A percentile compares a stretch with the other conserved stretches of the same genome.
phyloP scores from a whole-genome alignment of 2,113 vertebrate genomes.

The Theropithecus gelada region DNA sequence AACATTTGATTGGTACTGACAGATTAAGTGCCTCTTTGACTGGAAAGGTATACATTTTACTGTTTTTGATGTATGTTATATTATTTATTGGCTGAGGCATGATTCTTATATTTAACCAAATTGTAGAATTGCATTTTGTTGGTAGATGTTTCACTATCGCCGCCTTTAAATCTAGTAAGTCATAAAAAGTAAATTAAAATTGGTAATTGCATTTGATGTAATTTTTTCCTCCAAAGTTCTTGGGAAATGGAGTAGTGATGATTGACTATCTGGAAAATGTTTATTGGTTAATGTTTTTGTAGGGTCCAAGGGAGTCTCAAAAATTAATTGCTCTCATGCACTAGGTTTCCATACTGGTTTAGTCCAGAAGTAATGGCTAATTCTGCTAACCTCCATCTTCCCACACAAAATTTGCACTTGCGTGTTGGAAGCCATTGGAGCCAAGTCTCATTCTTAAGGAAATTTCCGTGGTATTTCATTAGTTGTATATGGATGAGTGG shows the following conservation, averaged over 20 bases:
- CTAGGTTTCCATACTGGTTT: background rate
- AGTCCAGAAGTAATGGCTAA: background rate
- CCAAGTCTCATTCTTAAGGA: background rate
- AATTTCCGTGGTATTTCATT: background rate
- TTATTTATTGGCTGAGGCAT: background rate
- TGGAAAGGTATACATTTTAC: constrained; percentile 12
- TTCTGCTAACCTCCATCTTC: background rate
- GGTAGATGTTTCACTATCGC: background rate
- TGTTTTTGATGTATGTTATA: background rate
- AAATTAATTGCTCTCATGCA: background rate
- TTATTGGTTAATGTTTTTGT: constrained; percentile 23
- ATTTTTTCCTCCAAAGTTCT: constrained; percentile 40
- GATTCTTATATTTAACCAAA: background rate
- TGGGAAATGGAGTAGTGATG: background rate
- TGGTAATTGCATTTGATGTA: background rate
- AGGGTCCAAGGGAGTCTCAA: background rate
- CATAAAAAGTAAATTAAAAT: constrained; percentile 51
- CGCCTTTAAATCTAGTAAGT: constrained; percentile 22
- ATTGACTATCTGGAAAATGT: constrained; percentile 26
- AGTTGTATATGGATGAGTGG: background rate
- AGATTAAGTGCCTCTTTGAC: background rate
- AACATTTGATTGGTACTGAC: constrained; percentile 17
- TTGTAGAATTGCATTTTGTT: background rate
- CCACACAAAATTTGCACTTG: background rate
- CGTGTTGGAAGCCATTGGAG: background rate